Conservation (phyloP, 2,797 vertebrate species). For the Falco novaeseelandiae region DNA sequence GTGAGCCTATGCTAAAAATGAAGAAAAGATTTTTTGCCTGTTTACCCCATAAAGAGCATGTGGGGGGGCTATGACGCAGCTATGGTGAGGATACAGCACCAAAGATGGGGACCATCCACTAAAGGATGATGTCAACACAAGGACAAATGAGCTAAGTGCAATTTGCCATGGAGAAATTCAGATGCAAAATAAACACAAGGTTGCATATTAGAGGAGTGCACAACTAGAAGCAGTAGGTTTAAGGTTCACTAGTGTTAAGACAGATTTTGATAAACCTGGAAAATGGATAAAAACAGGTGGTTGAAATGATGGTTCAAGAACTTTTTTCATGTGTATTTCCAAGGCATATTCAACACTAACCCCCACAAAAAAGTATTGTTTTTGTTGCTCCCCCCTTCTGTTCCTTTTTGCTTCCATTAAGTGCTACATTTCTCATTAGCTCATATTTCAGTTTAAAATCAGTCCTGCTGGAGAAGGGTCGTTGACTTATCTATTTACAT, state of each 20-base stretch:
- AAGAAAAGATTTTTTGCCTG: not conserved
- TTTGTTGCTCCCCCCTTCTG: not conserved
- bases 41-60: not conserved
- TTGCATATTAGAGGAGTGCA: not conserved
- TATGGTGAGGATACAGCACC: not conserved
- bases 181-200: not conserved
- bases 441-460: not conserved
- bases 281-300: not conserved
- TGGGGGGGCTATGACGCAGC: not conserved
- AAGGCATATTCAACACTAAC: not conserved
- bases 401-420: not conserved
- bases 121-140: not conserved
- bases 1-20: not conserved
- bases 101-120: not conserved
- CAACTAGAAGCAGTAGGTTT: not conserved
- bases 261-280: not conserved
- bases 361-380: fast-evolving
- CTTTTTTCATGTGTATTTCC: not conserved
- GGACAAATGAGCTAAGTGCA: not conserved
- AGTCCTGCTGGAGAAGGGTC: not conserved
- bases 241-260: not conserved
- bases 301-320: not conserved
- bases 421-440: not conserved
- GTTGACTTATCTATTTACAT: not conserved
- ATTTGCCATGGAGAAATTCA: not conserved